These are phyloP conservation scores for Orthosia gracilis DNA, from an alignment of 2,888 invertebrate genomes.

Conservation along the genomic window DNA sequence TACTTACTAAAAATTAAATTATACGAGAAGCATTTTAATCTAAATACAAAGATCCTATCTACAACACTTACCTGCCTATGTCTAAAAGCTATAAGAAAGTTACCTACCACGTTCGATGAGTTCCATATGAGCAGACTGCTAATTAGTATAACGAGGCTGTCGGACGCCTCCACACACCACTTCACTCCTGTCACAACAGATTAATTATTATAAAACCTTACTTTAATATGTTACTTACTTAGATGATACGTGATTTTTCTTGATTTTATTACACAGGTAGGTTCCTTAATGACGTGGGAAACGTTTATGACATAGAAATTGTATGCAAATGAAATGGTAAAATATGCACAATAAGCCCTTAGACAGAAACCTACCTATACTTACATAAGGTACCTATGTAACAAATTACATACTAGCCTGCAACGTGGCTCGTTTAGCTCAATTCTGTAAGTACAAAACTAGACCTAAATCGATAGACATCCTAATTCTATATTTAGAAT, in stretches of 20 bases:
- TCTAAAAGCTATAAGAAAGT: background rate
- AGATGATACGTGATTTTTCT: background rate
- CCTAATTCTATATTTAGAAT: slow-evolving; percentile 21
- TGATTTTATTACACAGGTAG: background rate
- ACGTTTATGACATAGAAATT: background rate
- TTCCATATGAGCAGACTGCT: slow-evolving; percentile 84
- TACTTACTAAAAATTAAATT: too few species aligned
- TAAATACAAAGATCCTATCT: too few species aligned
- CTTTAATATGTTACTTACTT: background rate
- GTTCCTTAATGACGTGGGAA: background rate
- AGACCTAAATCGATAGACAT: slow-evolving; percentile 28
- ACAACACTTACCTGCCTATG: too few species aligned
- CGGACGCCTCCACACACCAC: slow-evolving; percentile 87
- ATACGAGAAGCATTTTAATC: too few species aligned
- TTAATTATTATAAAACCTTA: slow-evolving; percentile 11
- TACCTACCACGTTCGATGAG: slow-evolving; percentile 78
- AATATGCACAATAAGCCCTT: background rate
- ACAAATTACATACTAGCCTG: background rate
- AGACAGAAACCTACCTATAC: background rate
- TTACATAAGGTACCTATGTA: background rate
- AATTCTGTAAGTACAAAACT: background rate
- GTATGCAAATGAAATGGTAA: background rate
- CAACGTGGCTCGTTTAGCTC: background rate
- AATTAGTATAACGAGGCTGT: slow-evolving; percentile 79
- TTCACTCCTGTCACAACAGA: slow-evolving; percentile 76